Conservation (phyloP, 2,113 vertebrate genomes). For the Tauraco erythrolophus region DNA sequence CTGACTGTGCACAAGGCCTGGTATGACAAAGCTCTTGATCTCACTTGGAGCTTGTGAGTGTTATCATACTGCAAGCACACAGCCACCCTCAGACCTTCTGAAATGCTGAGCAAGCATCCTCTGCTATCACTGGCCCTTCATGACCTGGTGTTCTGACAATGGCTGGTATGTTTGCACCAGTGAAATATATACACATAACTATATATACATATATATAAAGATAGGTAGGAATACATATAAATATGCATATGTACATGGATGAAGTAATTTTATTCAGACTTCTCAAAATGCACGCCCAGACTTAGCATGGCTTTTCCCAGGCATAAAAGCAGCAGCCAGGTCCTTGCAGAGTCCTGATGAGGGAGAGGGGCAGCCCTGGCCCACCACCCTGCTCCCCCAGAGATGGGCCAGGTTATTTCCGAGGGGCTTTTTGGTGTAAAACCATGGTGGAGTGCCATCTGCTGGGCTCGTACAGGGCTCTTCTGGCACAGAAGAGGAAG, state of each 20-base stretch:
- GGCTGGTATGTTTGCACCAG: neutral
- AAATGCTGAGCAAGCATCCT: neutral
- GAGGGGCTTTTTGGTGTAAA: neutral
- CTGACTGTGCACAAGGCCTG: neutral
- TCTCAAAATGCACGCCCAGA: neutral
- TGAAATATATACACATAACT: neutral
- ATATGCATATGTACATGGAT: fast-evolving
- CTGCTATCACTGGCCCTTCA: neutral
- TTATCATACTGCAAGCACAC: neutral
- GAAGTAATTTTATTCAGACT: neutral
- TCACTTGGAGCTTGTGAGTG: fast-evolving
- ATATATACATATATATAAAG: neutral
- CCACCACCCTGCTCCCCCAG: neutral
- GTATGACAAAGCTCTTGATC: neutral
- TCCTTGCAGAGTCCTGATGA: neutral
- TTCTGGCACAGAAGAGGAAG: neutral
- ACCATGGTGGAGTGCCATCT: constrained; percentile 62
- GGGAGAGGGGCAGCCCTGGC: neutral
- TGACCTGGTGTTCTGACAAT: neutral
- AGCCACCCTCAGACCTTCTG: neutral
- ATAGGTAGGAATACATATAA: neutral
- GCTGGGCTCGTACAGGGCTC: neutral
- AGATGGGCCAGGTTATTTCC: neutral
- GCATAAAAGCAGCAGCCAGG: fast-evolving
- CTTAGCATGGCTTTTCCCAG: neutral